Base-by-base conservation (phyloP, 2,797 vertebrate species). In the Sebastes aleutianus region DNA sequence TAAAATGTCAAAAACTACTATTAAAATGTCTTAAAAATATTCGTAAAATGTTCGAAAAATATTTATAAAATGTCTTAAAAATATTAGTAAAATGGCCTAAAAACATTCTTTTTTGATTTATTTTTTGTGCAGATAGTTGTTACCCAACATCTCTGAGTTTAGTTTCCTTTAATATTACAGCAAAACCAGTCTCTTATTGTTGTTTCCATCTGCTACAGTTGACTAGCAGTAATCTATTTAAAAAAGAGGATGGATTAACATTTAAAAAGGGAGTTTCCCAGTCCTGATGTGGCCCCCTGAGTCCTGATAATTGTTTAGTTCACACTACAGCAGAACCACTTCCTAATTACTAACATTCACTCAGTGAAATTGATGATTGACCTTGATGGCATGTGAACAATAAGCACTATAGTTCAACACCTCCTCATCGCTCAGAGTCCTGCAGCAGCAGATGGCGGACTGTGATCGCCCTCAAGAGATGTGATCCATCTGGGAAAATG, bases 21-120 rank as follows among this genome's bases (percentile, higher is more conserved):
- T 34, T 34, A 34, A 34, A 34, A 34, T 34, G 32, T 34, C 32
- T 34, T 1, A 34, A 34, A 34, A 4, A 34, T 34, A 34, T 34
- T 34, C 3, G 3, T 4, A 34, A 32, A 32, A 32, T 32, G 8
- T 32, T 31, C 6, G 3, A 34, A 34, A 34, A 10, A 34, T 34
- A 34, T 34, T 34, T 1, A 2, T 10, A 32, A 32, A 32, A 32
- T 32, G 8, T 32, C 32, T 32, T 32, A 32, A 34, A 34, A 34
- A 3, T 34, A 34, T 34, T 34, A 34, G 3, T 34, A 10, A 34
- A 34, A 34, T 34, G 10, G 1, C 32, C 32, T 34, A 34, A 34
- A 34, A 34, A 11, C 3, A 0, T 34, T 10, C 0, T 0, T 11
- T 34, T 34, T 34, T 11, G 0, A 34, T 34, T 11, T 34, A 11